Evolutionary conservation across 2,888 invertebrate species (phyloP).

Genomic region (Ophion ventricosus): DNA sequence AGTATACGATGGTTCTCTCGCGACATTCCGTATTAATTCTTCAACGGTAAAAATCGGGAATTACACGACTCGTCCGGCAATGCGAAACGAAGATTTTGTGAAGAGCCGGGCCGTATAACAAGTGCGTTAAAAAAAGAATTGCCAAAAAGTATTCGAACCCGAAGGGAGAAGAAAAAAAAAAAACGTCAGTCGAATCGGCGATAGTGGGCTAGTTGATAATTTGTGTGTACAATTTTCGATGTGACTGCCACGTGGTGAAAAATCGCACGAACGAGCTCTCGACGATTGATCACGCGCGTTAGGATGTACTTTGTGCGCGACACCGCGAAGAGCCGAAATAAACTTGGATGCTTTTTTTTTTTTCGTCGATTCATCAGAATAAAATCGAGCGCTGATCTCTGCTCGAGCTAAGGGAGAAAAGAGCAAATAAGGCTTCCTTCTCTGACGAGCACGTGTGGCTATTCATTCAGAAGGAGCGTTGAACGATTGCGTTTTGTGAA

Average conservation of each 20-base stretch:
- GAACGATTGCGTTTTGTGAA: constrained; percentile 67
- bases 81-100: neutral
- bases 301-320: constrained; percentile 65
- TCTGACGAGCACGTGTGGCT: neutral
- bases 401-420: neutral
- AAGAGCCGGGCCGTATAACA: neutral
- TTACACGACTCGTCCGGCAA: neutral
- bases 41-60: neutral
- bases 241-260: constrained; percentile 15
- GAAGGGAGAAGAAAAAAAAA: neutral
- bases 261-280: constrained; percentile 4
- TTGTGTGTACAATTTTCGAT: too few species aligned
- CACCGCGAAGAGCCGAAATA: neutral
- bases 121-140: neutral
- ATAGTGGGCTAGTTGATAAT: neutral
- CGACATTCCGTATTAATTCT: constrained; percentile 27
- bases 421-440: neutral
- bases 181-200: neutral
- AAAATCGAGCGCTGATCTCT: neutral
- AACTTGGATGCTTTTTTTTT: neutral
- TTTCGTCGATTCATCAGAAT: neutral
- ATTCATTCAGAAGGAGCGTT: neutral
- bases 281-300: constrained; percentile 47
- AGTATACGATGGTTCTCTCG: constrained; percentile 40
- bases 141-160: neutral